Base-by-base conservation (phyloP, 35 echinoderm and acorn worm species). In the Chiridota heheva region DNA sequence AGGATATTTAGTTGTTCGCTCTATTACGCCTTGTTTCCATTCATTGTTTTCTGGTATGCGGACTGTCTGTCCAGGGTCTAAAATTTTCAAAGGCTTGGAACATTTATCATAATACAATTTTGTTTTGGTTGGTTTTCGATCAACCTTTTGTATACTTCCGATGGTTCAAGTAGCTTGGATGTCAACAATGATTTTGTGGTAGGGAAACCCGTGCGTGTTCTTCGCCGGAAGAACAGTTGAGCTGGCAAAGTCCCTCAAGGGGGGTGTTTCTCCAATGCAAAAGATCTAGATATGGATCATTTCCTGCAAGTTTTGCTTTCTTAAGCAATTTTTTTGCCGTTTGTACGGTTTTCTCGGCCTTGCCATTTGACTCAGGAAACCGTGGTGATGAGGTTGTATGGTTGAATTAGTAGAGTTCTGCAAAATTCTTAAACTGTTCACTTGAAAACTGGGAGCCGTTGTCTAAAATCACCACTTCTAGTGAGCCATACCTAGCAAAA, bases 171-270 rank as follows among this genome's bases (percentile, higher is more conserved):
- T 16, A 32, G 26, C 41, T 70, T 32, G 7, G 67, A 38, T 37
- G 12, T 37, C 13, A 70, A 38, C 1, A 70, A 25, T 70, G 34
- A 7, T 13, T 70, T 15, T 33, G 26, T 3, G 32, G 67, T 70
- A 2, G 67, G 67, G 8, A 36, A 36, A 10, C 22, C 8, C 15
- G 67, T 70, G 53, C n/a, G 53, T 27, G 49, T 59, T 25, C 73
- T 55, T 33, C 73, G n/a, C 24, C 73, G n/a, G 24, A 77, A 33
- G 6, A 77, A n/a, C 46, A 77, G 22, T 58, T 77, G 73, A 27
- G 36, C 22, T 5, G 73, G 73, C 6, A 13, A 70, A 70, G 33
- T 36, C 67, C 47, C 10, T 51, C 47, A 12, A 10, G 47, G 8
- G 47, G 47, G 8, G 47, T 51, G 22, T 12, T 51, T 51, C 60